Base-by-base conservation (phyloP, 1,140 invertebrate genomes). In the Zaprionus capensis region DNA sequence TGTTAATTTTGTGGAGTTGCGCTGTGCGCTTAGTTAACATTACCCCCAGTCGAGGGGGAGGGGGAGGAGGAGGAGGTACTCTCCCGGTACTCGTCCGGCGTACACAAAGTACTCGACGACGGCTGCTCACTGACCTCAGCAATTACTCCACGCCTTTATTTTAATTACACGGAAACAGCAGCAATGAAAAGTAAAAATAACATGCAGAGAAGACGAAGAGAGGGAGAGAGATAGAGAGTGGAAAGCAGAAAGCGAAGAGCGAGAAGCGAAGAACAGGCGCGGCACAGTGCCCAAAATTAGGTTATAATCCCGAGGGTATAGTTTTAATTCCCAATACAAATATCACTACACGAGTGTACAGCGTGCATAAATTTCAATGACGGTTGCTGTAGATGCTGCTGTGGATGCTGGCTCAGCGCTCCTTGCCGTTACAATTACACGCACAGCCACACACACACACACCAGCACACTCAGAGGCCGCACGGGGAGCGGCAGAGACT, bases 261-360 rank as follows among this genome's bases (percentile, higher is more conserved):
- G 41, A 26, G 31, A 15, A 44, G 12, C 14, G 53, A 81, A 63
- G 57, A 71, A 66, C 57, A 71, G 55, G 59, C 51, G 57, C 56
- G 70, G 75, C 75, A 73, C 53, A 80, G 31, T 62, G 70, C 17
- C 75, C 78, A 82, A 85, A 90, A 90, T 90, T 90, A 82, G 85
- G 85, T 85, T 90, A 90, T 91, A 90, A 78, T 90, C 85, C 85
- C 85, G 79, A 55, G 85, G 85, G 85, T 82, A 90, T 90, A 90
- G 85, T 90, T 90, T 90, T 90, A 90, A 90, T 90, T 90, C 85
- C 85, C 85, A 90, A 90, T 90, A 90, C 85, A 90, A 90, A 90
- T 90, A 90, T 90, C 85, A 90, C 86, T 90, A 90, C 86, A 90
- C 79, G 85, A 90, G 81, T 80, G 85, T 90, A 90, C 85, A 85